These are phyloP conservation scores for Pipistrellus pipistrellus DNA, from an alignment of 2,797 vertebrate species.

Conservation along the genomic window DNA sequence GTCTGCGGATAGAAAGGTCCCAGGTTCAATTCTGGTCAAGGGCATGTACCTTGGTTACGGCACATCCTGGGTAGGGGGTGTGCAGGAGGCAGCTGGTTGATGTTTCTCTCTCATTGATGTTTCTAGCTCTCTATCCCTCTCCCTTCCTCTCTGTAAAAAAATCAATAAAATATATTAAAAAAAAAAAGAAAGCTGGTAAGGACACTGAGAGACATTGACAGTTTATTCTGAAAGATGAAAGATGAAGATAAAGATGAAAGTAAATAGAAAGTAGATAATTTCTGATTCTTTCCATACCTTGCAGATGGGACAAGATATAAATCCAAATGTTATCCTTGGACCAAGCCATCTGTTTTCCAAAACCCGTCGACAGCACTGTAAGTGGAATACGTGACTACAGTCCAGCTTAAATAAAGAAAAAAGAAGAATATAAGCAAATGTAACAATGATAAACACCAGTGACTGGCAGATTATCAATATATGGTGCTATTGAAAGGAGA, in stretches of 20 bases:
- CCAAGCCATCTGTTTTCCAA: constrained; percentile 99
- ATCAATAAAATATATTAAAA: too few relatives aligned
- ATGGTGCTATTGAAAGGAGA: neutral
- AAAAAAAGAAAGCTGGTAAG: neutral
- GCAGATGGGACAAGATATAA: constrained; percentile 99
- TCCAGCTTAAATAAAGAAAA: constrained; percentile 92
- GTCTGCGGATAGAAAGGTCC: too few relatives aligned
- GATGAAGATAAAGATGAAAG: constrained; percentile 5
- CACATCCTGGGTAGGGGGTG: too few relatives aligned
- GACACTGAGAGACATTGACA: neutral
- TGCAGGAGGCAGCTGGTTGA: too few relatives aligned
- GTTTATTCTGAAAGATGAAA: constrained; percentile 58
- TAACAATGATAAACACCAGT: neutral
- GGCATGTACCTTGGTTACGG: too few relatives aligned
- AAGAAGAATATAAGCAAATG: constrained; percentile 45
- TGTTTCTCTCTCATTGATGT: too few relatives aligned
- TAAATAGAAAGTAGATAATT: neutral
- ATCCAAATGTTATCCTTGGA: constrained; percentile 98
- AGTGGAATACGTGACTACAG: constrained; percentile 99
- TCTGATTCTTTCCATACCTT: constrained; percentile 91
- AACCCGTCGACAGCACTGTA: constrained; percentile 97
- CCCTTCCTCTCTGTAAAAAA: too few relatives aligned
- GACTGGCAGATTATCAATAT: neutral
- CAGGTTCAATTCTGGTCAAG: too few relatives aligned
- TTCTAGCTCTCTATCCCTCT: too few relatives aligned